These are phyloP conservation scores for Megamerina dolium DNA, from an alignment of 2,888 invertebrate genomes.

Conservation along the genomic window DNA sequence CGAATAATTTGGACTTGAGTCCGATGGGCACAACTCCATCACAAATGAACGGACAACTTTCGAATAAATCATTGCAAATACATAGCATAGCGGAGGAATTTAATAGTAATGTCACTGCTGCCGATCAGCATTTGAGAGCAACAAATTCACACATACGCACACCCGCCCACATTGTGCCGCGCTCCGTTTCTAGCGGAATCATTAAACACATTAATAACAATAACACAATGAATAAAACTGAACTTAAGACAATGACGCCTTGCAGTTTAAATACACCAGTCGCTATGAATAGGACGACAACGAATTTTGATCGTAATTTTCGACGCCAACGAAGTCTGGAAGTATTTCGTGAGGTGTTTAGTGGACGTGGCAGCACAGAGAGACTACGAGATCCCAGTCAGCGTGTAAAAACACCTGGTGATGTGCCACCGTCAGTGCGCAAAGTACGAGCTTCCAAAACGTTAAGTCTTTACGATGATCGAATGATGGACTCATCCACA, in stretches of 20 bases:
- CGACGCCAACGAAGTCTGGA: constrained; percentile 66
- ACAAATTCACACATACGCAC: constrained; percentile 32
- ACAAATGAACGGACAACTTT: background rate
- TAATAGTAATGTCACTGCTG: constrained; percentile 8
- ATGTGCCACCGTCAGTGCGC: constrained; percentile 71
- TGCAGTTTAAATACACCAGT: constrained; percentile 8
- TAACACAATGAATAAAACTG: constrained; percentile 17
- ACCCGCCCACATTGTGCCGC: constrained; percentile 37
- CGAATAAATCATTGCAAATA: constrained; percentile 44
- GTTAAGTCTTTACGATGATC: constrained; percentile 80
- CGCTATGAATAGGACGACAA: constrained; percentile 11
- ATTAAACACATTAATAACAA: constrained; percentile 29
- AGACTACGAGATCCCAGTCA: constrained; percentile 68
- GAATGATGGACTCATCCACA: constrained; percentile 65
- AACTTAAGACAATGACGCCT: constrained; percentile 19
- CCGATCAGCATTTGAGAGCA: constrained; percentile 27
- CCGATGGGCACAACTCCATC: constrained; percentile 25
- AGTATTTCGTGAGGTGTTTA: constrained; percentile 69
- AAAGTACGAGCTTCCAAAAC: constrained; percentile 66
- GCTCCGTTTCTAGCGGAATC: constrained; percentile 36
- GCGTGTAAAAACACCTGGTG: constrained; percentile 75
- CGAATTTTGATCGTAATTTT: constrained; percentile 20
- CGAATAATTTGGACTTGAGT: constrained; percentile 46
- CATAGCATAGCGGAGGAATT: constrained; percentile 39
- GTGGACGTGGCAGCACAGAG: constrained; percentile 57